Evolutionary conservation across 2,888 invertebrate species (phyloP).

Genomic region (Psylliodes chrysocephalus): DNA sequence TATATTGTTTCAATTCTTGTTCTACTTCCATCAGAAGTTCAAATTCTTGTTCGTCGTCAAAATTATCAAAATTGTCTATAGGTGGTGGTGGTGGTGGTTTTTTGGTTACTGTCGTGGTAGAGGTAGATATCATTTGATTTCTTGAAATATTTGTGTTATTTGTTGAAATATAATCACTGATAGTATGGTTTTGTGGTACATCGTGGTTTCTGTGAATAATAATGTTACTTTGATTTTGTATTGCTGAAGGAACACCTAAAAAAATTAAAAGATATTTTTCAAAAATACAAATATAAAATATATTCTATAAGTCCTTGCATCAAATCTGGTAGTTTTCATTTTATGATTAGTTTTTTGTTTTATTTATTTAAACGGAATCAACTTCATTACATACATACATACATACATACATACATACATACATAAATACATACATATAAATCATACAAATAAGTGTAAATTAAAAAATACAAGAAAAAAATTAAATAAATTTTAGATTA

Average conservation of each 20-base stretch:
- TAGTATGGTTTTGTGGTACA: background rate
- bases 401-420: too few relatives aligned
- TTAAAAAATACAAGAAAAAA: too few relatives aligned
- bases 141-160: background rate
- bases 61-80: constrained; percentile 9
- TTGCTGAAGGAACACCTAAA: background rate
- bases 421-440: too few relatives aligned
- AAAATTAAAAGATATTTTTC: background rate
- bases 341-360: too few relatives aligned
- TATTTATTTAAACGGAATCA: too few relatives aligned
- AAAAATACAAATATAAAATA: too few relatives aligned
- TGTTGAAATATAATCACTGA: background rate
- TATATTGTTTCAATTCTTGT: constrained; percentile 40
- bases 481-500: too few relatives aligned
- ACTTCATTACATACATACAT: too few relatives aligned
- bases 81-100: background rate
- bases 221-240: background rate
- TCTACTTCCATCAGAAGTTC: constrained; percentile 51
- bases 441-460: too few relatives aligned
- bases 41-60: constrained; percentile 49
- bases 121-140: too few relatives aligned
- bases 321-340: too few relatives aligned
- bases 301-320: too few relatives aligned
- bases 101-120: background rate
- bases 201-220: background rate